Evolutionary conservation across 2,113 vertebrate species (phyloP).

Genomic region (Platysteira castanea): DNA sequence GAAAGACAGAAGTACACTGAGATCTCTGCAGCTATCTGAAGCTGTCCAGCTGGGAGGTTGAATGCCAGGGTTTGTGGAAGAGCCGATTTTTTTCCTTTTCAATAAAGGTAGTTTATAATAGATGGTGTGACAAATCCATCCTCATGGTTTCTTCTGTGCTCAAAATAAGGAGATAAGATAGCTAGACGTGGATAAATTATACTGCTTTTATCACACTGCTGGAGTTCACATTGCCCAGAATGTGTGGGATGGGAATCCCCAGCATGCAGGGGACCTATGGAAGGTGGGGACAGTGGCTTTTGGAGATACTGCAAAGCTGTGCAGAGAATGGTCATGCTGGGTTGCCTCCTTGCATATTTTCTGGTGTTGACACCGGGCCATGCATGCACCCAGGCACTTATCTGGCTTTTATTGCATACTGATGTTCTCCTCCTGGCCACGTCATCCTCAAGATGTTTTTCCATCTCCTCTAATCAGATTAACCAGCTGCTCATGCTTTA

Average conservation of each 20-base stretch:
- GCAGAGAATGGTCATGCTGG: not conserved
- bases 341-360: not conserved
- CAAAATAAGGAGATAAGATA: not conserved
- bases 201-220: not conserved
- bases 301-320: not conserved
- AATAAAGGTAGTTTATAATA: not conserved
- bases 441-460: constrained; percentile 14
- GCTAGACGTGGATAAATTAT: not conserved
- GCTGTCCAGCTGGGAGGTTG: not conserved
- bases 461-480: constrained; percentile 38
- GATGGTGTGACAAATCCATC: not conserved
- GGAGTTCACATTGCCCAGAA: not conserved
- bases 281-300: not conserved
- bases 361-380: not conserved
- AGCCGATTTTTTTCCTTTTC: not conserved
- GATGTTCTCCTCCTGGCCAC: not conserved
- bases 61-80: not conserved
- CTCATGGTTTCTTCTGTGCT: not conserved
- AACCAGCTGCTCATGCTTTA: constrained; percentile 17
- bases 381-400: rapidly evolving
- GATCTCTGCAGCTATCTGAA: not conserved
- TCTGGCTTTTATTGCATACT: not conserved
- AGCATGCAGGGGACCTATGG: rapidly evolving
- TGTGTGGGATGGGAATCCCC: not conserved
- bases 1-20: not conserved